These are phyloP conservation scores for Sycobia sp. DNA, from an alignment of 1,140 invertebrate genomes.

Conservation along the genomic window DNA sequence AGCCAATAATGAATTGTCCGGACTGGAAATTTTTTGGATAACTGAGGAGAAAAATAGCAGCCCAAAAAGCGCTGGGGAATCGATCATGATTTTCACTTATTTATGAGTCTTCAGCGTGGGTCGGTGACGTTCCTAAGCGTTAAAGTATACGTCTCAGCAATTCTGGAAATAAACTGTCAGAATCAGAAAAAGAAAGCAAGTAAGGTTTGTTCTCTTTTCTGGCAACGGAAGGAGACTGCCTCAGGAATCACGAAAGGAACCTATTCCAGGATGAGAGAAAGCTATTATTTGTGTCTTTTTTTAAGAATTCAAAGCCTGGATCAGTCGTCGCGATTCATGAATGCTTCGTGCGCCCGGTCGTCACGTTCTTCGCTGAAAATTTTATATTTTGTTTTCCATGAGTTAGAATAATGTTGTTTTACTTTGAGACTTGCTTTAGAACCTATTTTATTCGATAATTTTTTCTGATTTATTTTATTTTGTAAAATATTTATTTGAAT, in stretches of 20 bases:
- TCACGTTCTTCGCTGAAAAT: background rate
- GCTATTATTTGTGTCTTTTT: slow-evolving; percentile 30
- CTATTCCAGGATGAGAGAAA: slow-evolving; percentile 26
- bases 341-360: slow-evolving; percentile 9
- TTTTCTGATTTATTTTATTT: too few species aligned
- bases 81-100: too few species aligned
- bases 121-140: slow-evolving; percentile 20
- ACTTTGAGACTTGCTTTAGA: too few species aligned
- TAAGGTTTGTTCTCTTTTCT: background rate
- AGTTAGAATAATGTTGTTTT: too few species aligned
- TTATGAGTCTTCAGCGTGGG: slow-evolving; percentile 15
- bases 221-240: slow-evolving; percentile 15
- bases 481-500: too few species aligned
- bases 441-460: too few species aligned
- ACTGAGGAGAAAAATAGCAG: slow-evolving; percentile 9
- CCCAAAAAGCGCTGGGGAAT: slow-evolving; percentile 18
- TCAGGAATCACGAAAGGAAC: slow-evolving; percentile 11
- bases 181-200: background rate
- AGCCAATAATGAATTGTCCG: too few species aligned
- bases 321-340: slow-evolving; percentile 24
- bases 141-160: background rate
- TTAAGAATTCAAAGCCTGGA: slow-evolving; percentile 31
- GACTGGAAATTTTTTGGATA: too few species aligned
- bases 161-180: background rate
- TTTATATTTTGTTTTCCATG: slow-evolving; percentile 8